phyloP scores from a whole-genome alignment of 2,888 invertebrate species.

The Caradrina kadenii region DNA sequence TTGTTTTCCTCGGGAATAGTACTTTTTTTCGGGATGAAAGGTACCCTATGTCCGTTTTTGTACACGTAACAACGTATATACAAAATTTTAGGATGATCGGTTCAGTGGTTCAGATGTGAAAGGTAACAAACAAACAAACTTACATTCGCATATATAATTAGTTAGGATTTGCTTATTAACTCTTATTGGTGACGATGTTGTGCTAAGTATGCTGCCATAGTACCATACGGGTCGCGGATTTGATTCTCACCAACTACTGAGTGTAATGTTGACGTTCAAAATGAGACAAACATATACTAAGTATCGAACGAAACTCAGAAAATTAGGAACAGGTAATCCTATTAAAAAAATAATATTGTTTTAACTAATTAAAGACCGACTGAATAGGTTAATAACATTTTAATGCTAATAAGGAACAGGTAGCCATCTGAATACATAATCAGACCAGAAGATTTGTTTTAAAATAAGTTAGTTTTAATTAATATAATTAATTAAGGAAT shows the following conservation, averaged over 20 bases:
- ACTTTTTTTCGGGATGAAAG: too few species aligned
- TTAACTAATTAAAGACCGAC: slow-evolving; percentile 25
- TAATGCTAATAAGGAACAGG: slow-evolving; percentile 23
- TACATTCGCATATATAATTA: too few species aligned
- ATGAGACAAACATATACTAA: not conserved
- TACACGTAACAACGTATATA: too few species aligned
- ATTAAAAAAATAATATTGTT: slow-evolving; percentile 13
- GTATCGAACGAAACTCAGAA: not conserved
- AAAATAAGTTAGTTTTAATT: not conserved
- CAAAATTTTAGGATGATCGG: too few species aligned
- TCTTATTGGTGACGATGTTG: too few species aligned
- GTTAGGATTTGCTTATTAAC: too few species aligned
- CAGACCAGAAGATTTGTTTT: not conserved
- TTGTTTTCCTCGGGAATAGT: too few species aligned
- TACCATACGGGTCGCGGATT: too few species aligned
- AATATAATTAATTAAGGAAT: not conserved
- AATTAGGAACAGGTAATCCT: not conserved
- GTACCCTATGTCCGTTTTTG: too few species aligned
- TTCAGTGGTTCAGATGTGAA: too few species aligned
- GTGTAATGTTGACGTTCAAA: not conserved
- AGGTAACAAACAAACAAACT: too few species aligned
- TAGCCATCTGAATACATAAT: slow-evolving; percentile 28
- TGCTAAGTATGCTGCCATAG: too few species aligned
- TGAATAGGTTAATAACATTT: slow-evolving; percentile 22
- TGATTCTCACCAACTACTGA: not conserved